Evolutionary conservation across 2,888 invertebrate species (phyloP), one percentile per base, ranked within the genome.

Genomic region (Gonocerus acuteangulatus): DNA sequence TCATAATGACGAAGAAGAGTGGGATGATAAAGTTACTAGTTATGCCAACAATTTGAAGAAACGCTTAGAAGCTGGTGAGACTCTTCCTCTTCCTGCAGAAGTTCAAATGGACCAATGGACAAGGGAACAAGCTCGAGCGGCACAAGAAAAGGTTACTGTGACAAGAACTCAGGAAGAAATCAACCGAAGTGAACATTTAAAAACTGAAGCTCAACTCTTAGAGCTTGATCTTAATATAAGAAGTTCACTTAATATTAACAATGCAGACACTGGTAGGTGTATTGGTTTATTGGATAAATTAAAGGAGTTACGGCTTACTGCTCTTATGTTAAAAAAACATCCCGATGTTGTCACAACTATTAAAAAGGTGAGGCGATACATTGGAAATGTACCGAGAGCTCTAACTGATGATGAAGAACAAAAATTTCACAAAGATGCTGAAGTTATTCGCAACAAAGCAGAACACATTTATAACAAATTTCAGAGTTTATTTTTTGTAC

Each of bases 241-340:
- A 70, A 78, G 79, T 0, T 82, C 82, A 68, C 74, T 88, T 47
- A 80, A 84, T 48, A 73, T 85, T 48, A 82, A 82, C 68, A 79
- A 80, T 64, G 88, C 89, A 0, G 84, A 89, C 69, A 82, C 87
- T 0, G 84, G 86, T 34, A 75, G 81, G 61, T 89, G 89, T 65
- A 73, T 90, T 34, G 80, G 82, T 56, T 76, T 84, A 1, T 75
- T 92, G 67, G 84, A 87, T 45, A 80, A 84, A 63, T 73, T 79
- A 68, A 69, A 77, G 71, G 78, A 78, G 6, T 70, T 86, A 62
- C 75, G 82, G 3, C 72, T 87, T 19, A 84, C 84, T 64, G 82
- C 85, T 1, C 73, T 89, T 19, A 89, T 89, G 86, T 73, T 93
- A 44, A 80, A 88, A 60, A 90, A 90, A 68, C 87, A 90, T 76